phyloP scores from a whole-genome alignment of 1,140 invertebrate species.

The Lordiphosa mommai region DNA sequence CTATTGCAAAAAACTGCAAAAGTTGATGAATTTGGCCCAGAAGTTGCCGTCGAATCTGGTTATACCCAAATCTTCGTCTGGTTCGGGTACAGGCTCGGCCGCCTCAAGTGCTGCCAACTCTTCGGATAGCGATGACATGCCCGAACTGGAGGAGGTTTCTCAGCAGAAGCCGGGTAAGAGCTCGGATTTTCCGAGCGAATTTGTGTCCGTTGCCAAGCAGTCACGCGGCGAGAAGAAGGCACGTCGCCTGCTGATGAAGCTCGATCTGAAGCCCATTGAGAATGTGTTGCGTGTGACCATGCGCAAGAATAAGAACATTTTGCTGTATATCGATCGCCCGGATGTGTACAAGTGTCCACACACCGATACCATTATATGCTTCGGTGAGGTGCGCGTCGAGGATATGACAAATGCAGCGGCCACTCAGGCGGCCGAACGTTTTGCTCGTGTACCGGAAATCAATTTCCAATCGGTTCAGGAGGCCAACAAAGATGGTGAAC shows the following conservation, averaged over 20 bases:
- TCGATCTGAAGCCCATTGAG: conserved; percentile 38
- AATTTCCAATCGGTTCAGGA: neutral
- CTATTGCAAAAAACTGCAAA: conserved; percentile 7
- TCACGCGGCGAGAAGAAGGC: conserved; percentile 61
- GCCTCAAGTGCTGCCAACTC: neutral
- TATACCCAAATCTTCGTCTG: no score
- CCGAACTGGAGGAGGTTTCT: neutral
- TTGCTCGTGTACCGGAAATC: neutral
- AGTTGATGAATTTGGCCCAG: conserved; percentile 20
- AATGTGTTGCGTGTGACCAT: conserved; percentile 48
- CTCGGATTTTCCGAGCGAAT: neutral
- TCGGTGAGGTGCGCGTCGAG: conserved; percentile 43
- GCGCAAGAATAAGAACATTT: conserved; percentile 47
- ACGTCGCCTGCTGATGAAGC: conserved; percentile 46
- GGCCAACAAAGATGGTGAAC: neutral
- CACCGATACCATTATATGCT: conserved; percentile 37
- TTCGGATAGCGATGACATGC: conserved; percentile 29
- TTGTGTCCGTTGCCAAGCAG: neutral
- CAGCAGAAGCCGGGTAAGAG: neutral
- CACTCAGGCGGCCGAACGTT: conserved; percentile 33
- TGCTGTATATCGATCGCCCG: conserved; percentile 44
- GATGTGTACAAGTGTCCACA: conserved; percentile 43
- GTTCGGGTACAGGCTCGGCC: neutral
- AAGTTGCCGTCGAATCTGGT: conserved; percentile 4
- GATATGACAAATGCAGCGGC: conserved; percentile 29